A percentile compares a stretch with the other conserved stretches of the same genome.
phyloP scores from a whole-genome alignment of 2,888 invertebrate species.

The Unio pictorum region DNA sequence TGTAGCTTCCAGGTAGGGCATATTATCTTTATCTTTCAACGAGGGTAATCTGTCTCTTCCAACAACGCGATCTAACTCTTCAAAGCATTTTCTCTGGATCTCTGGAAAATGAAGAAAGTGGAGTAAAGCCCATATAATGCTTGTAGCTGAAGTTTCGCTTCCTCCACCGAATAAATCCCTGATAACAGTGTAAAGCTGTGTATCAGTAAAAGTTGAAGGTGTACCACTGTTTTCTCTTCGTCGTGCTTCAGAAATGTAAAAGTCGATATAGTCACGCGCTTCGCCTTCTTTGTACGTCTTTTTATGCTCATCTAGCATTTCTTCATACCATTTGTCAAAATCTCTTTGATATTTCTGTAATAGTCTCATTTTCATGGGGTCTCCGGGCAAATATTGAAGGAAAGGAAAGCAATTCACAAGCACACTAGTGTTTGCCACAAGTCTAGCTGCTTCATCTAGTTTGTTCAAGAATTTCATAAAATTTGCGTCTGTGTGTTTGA shows the following conservation, averaged over 20 bases:
- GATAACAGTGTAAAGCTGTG: slow-evolving; percentile 12
- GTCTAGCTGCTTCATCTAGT: slow-evolving; percentile 15
- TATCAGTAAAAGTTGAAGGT: not conserved
- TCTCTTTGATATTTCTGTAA: not conserved
- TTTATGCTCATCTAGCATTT: slow-evolving; percentile 17
- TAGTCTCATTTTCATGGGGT: slow-evolving; percentile 10
- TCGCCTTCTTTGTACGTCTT: slow-evolving; percentile 22
- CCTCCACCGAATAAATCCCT: slow-evolving; percentile 31
- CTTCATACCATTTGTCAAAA: slow-evolving; percentile 1
- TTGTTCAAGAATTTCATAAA: slow-evolving; percentile 14
- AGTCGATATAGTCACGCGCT: slow-evolving; percentile 27
- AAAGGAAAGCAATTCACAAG: slow-evolving; percentile 20
- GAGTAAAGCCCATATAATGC: slow-evolving; percentile 23
- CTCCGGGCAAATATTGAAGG: slow-evolving; percentile 18
- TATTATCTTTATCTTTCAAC: slow-evolving; percentile 13
- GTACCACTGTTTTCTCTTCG: not conserved
- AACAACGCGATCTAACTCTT: slow-evolving; percentile 12
- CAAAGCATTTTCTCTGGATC: slow-evolving; percentile 3
- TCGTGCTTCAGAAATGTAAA: slow-evolving; percentile 21
- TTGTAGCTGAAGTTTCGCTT: slow-evolving; percentile 27
- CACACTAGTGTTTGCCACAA: slow-evolving; percentile 5
- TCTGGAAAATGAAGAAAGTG: slow-evolving; percentile 11
- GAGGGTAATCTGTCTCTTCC: slow-evolving; percentile 12
- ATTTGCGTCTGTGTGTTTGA: slow-evolving; percentile 22
- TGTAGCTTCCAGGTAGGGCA: slow-evolving; percentile 29